These are phyloP conservation scores for Caenorhabditis doughertyi DNA, from an alignment of 2,888 invertebrate genomes.

Conservation along the genomic window DNA sequence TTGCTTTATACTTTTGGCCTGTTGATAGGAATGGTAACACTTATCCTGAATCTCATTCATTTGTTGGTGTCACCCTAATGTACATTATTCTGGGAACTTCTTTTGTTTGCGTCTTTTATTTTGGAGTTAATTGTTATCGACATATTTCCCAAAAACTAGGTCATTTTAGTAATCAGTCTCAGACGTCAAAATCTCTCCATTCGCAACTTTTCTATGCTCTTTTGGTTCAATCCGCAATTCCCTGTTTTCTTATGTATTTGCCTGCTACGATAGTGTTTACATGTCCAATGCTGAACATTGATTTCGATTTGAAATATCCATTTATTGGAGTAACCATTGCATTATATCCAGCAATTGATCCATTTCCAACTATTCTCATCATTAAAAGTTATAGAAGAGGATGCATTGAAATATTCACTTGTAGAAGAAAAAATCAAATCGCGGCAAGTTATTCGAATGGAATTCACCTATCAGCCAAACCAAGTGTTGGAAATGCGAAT, in stretches of 20 bases:
- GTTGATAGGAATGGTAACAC: background rate
- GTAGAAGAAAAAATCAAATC: background rate
- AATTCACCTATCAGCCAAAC: background rate
- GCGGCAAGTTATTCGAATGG: background rate
- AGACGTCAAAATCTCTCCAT: conserved; percentile 24
- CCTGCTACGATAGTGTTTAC: conserved; percentile 45
- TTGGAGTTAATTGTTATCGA: conserved; percentile 33
- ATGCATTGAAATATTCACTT: background rate
- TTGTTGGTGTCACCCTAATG: conserved; percentile 2
- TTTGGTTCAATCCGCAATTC: conserved; percentile 31
- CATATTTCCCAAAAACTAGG: conserved; percentile 1
- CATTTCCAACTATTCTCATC: conserved; percentile 10
- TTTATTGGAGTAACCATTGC: conserved; percentile 31
- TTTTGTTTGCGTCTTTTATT: conserved; percentile 27
- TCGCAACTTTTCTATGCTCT: conserved; percentile 48
- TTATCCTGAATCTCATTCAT: background rate
- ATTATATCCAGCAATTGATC: background rate
- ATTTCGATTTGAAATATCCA: conserved; percentile 5
- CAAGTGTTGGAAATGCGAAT: background rate
- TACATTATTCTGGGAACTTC: background rate
- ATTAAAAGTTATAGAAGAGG: conserved; percentile 22
- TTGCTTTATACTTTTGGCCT: conserved; percentile 1
- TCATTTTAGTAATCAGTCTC: background rate
- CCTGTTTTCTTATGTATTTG: conserved; percentile 42
- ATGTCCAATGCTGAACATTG: conserved; percentile 35